Conservation (phyloP, 2,797 vertebrate genomes). For the Kryptolebias ocellatus region DNA sequence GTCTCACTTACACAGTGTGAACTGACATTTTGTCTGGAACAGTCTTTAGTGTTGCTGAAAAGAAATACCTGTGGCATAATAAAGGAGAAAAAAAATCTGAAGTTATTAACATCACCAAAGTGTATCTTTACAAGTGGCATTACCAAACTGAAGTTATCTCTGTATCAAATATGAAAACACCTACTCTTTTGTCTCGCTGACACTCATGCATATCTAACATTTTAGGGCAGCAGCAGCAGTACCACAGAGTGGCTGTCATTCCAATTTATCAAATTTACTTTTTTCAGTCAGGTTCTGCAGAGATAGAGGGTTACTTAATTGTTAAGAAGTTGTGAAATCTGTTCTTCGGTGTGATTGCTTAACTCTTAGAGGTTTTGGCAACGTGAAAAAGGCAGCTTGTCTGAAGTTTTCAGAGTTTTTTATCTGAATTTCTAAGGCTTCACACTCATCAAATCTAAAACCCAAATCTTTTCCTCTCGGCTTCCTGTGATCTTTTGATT, state of each 20-base stretch:
- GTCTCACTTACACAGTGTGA: conserved; percentile 3
- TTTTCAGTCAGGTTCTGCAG: conserved; percentile 19
- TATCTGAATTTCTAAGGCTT: conserved; percentile 22
- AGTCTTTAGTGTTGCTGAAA: conserved; percentile 34
- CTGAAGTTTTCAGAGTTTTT: conserved; percentile 22
- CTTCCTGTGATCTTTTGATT: conserved; percentile 35
- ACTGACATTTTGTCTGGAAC: conserved; percentile 30
- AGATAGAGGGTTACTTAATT: conserved; percentile 4
- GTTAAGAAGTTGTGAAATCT: conserved; percentile 35
- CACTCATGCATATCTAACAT: conserved; percentile 34
- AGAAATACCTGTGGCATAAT: neutral
- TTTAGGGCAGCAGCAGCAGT: conserved; percentile 16
- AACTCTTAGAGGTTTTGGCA: conserved; percentile 29
- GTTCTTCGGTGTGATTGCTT: conserved; percentile 31
- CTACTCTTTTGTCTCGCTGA: conserved; percentile 28
- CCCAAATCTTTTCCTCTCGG: conserved; percentile 26
- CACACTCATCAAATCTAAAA: conserved; percentile 14
- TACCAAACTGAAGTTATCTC: conserved; percentile 50
- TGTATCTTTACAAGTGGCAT: conserved; percentile 57
- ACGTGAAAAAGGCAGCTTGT: conserved; percentile 23
- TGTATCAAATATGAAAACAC: conserved; percentile 52
- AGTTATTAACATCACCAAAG: conserved; percentile 62
- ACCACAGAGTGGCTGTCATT: neutral
- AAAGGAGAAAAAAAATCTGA: conserved; percentile 29
- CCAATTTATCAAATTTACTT: conserved; percentile 23